Base-by-base conservation (phyloP, 1,140 invertebrate species). In the Tribolium castaneum region DNA sequence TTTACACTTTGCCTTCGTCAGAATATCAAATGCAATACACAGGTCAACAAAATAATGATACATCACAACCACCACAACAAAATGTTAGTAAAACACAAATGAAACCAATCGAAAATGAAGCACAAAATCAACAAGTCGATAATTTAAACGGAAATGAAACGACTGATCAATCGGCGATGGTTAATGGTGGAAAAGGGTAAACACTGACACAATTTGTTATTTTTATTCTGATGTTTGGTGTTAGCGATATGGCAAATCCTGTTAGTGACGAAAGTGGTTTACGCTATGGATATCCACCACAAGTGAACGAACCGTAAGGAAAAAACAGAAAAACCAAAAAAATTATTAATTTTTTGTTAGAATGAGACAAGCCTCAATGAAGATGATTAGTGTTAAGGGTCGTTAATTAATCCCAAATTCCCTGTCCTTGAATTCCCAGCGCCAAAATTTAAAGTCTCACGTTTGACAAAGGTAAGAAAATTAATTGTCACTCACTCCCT, bases 261-360 rank as follows among this genome's bases (percentile, higher is more conserved):
- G 59, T 51, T 9, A 52, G 34, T 35, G 59, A 35, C 1, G 19
- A 72, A n/a, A 9, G 35, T 12, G 66, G 51, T 25, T 7, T 80
- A 3, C 54, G 74, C 16, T 75, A 70, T 13, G 78, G 78, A 45
- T 81, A 81, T 45, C 78, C 80, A 2, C 78, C 80, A 5, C 78
- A 81, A 50, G 14, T 76, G n/a, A n/a, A n/a, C 16, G 49, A 76
- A 49, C 51, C 35, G 49, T 79, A 35, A 73, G 66, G 66, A 70
- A 30, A 52, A 75, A 49, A 45, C 5, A 9, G 25, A 30, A 4
- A 4, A 45, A 9, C n/a, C 5, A 5, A 9, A 45, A 9, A 10
- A 2, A 4, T 1, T 10, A 7, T 45, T 0, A 7, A 45, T 45
- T 45, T 45, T 30, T 30, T 30, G 6, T 30, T 30, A 30, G 25